A percentile compares a stretch with the other conserved stretches of the same genome.
These are phyloP conservation scores for Tetrao urogallus DNA, from an alignment of 2,113 vertebrate genomes.

Conservation along the genomic window DNA sequence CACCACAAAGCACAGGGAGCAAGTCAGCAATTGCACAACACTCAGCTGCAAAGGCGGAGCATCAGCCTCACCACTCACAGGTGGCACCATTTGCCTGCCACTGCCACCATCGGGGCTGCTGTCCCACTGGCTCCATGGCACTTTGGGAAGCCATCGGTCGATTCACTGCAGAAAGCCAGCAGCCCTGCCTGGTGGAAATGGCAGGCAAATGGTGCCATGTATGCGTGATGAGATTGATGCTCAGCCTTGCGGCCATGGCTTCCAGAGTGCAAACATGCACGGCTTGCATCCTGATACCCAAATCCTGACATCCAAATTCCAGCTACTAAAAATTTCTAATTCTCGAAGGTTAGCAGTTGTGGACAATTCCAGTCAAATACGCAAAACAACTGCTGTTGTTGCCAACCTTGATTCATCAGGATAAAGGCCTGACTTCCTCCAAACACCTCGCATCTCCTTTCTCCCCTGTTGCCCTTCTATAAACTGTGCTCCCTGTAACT, in stretches of 20 bases:
- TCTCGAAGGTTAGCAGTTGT: background rate
- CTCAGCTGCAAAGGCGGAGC: background rate
- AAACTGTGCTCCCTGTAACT: background rate
- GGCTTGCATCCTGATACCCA: background rate
- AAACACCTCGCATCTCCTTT: accelerated
- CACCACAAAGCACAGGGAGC: background rate
- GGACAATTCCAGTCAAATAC: background rate
- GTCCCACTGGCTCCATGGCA: background rate
- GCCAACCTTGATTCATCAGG: background rate
- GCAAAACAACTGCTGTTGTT: background rate
- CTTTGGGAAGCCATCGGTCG: background rate
- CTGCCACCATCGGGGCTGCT: background rate
- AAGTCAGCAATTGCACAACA: background rate
- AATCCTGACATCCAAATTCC: background rate
- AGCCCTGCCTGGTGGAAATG: background rate
- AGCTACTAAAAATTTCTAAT: background rate
- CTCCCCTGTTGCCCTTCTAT: background rate
- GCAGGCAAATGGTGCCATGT: accelerated
- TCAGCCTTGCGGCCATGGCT: background rate
- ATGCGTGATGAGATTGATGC: accelerated
- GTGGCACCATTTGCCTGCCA: background rate
- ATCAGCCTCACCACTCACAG: background rate
- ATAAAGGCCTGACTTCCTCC: background rate
- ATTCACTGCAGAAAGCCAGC: accelerated
- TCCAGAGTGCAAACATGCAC: background rate